These are phyloP conservation scores for Caenorhabditis sp. DNA, from an alignment of 2,888 invertebrate species.

Conservation along the genomic window DNA sequence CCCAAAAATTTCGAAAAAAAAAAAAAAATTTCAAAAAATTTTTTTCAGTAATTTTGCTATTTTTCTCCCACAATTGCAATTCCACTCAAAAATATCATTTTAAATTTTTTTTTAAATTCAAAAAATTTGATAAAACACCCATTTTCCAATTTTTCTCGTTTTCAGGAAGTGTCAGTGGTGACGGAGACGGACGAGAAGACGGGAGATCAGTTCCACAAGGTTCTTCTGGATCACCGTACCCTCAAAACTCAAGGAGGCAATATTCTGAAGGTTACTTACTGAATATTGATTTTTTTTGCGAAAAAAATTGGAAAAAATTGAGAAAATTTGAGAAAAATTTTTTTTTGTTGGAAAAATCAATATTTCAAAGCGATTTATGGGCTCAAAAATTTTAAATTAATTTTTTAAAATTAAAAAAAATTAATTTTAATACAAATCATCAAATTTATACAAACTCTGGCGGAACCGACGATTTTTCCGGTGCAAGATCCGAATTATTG, in stretches of 20 bases:
- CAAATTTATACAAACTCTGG: slow-evolving; percentile 33
- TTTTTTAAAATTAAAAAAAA: neutral
- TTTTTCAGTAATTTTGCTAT: no score
- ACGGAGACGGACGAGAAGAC: slow-evolving; percentile 62
- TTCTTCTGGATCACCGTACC: slow-evolving; percentile 74
- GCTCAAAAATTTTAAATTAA: neutral
- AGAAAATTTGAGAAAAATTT: neutral
- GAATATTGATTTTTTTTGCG: neutral
- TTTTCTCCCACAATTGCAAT: no score
- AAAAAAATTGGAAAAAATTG: neutral
- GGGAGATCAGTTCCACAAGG: slow-evolving; percentile 64
- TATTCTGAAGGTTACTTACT: slow-evolving; percentile 69
- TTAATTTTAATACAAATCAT: neutral
- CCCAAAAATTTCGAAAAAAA: no score
- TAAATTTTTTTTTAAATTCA: no score
- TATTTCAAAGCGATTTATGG: no score
- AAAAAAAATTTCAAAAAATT: no score
- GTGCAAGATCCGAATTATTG: neutral
- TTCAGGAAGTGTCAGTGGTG: slow-evolving; percentile 70
- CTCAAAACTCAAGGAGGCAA: slow-evolving; percentile 76
- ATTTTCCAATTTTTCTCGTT: neutral
- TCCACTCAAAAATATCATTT: no score
- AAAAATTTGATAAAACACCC: no score
- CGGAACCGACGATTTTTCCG: neutral
- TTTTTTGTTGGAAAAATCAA: neutral